Percentiles rank a stretch among this genome's conserved stretches.
These are phyloP conservation scores for Gymnothorax reevesii DNA, from an alignment of 2,797 vertebrate species.

Conservation along the genomic window DNA sequence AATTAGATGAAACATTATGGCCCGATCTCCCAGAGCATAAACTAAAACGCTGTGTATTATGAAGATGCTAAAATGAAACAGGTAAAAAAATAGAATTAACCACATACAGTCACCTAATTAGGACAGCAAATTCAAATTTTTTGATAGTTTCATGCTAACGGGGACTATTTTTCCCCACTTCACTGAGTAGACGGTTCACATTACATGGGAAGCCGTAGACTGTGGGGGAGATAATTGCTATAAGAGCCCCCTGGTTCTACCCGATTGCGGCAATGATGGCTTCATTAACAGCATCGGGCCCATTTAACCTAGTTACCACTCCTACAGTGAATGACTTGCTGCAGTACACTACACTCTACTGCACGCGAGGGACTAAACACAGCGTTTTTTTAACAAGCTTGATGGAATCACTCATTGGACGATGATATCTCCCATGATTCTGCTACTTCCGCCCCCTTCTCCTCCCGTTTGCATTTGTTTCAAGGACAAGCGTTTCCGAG, in stretches of 20 bases:
- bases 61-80: not conserved
- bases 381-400: constrained; percentile 37
- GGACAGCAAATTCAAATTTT: constrained; percentile 15
- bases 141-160: constrained; percentile 34
- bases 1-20: constrained; percentile 25
- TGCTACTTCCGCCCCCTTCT: constrained; percentile 32
- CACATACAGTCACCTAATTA: not conserved
- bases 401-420: constrained; percentile 43
- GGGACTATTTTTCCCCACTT: constrained; percentile 30
- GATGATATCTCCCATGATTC: constrained; percentile 10
- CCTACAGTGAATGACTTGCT: constrained; percentile 57
- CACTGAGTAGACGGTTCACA: constrained; percentile 41
- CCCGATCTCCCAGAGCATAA: constrained; percentile 30
- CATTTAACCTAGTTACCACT: constrained; percentile 61
- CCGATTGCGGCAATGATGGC: constrained; percentile 52
- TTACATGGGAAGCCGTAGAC: constrained; percentile 48
- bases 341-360: constrained; percentile 48
- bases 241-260: constrained; percentile 54
- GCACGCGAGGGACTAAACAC: constrained; percentile 41
- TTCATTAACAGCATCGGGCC: constrained; percentile 57
- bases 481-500: constrained; percentile 56
- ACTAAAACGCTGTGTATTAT: not conserved
- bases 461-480: constrained; percentile 48
- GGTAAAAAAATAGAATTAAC: not conserved
- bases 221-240: constrained; percentile 57